A percentile compares a stretch with the other conserved stretches of the same genome.
Conservation (phyloP, 2,797 vertebrate species). For the Helostoma temminkii region DNA sequence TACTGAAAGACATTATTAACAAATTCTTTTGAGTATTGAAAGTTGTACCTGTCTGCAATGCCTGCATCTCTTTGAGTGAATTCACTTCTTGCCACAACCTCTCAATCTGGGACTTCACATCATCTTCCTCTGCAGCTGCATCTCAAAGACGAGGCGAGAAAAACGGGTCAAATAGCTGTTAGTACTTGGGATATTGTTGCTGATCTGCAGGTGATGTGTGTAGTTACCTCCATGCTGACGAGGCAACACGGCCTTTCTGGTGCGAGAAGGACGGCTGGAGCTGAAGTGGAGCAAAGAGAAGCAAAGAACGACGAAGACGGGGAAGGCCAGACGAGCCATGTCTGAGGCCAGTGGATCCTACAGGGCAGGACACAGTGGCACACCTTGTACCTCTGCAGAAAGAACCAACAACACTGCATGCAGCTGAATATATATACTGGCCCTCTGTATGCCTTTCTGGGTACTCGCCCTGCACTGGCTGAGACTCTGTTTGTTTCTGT, state of each 20-base stretch:
- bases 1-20: background rate
- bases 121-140: slow-evolving; percentile 87
- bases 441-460: slow-evolving; percentile 77
- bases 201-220: background rate
- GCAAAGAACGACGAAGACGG: slow-evolving; percentile 85
- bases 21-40: background rate
- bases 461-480: slow-evolving; percentile 76
- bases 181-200: background rate
- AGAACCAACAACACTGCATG: slow-evolving; percentile 56
- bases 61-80: slow-evolving; percentile 96
- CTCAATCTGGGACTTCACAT: slow-evolving; percentile 91
- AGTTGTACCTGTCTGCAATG: slow-evolving; percentile 93
- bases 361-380: slow-evolving; percentile 61
- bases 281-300: slow-evolving; percentile 86
- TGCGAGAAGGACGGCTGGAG: slow-evolving; percentile 80
- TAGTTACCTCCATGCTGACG: slow-evolving; percentile 88
- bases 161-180: slow-evolving; percentile 24
- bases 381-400: slow-evolving; percentile 66
- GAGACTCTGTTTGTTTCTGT: slow-evolving; percentile 76
- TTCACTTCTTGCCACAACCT: slow-evolving; percentile 97
- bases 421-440: slow-evolving; percentile 78
- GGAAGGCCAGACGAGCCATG: slow-evolving; percentile 88
- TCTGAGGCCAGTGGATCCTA: slow-evolving; percentile 57
- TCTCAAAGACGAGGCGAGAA: slow-evolving; percentile 31
- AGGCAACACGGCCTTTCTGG: slow-evolving; percentile 87